Conservation (phyloP, 2,113 vertebrate genomes). For the Sturnira hondurensis region DNA sequence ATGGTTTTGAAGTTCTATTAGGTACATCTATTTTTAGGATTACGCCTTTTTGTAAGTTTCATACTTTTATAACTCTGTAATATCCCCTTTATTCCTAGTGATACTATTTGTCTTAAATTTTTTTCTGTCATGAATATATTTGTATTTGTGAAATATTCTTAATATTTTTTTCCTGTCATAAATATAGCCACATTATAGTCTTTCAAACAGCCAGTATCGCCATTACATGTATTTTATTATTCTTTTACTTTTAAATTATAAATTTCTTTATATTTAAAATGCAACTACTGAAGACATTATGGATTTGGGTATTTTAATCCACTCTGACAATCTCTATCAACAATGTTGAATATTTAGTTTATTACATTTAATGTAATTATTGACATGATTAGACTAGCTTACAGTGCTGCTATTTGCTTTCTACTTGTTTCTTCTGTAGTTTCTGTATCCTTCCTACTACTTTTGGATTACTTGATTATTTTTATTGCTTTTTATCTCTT, state of each 20-base stretch:
- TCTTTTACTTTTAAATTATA: neutral
- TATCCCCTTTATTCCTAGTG: neutral
- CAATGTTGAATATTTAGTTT: neutral
- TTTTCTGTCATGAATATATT: neutral
- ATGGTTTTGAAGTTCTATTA: neutral
- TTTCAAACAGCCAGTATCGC: neutral
- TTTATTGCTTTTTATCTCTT: neutral
- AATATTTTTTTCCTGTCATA: neutral
- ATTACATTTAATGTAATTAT: neutral
- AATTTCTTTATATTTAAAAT: neutral
- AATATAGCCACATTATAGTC: neutral
- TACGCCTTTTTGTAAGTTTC: neutral
- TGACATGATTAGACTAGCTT: neutral
- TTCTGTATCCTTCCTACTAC: neutral
- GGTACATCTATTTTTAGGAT: neutral
- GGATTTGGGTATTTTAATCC: neutral
- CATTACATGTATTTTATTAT: neutral
- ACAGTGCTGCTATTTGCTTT: neutral
- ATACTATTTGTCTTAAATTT: neutral
- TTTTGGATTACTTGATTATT: neutral
- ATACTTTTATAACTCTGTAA: neutral
- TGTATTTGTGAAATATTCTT: too few relatives aligned
- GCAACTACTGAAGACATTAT: neutral
- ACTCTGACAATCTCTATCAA: neutral
- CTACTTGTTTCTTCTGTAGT: neutral